Evolutionary conservation across 1,140 invertebrate genomes (phyloP).

Genomic region (Drosophila kurseongensis): DNA sequence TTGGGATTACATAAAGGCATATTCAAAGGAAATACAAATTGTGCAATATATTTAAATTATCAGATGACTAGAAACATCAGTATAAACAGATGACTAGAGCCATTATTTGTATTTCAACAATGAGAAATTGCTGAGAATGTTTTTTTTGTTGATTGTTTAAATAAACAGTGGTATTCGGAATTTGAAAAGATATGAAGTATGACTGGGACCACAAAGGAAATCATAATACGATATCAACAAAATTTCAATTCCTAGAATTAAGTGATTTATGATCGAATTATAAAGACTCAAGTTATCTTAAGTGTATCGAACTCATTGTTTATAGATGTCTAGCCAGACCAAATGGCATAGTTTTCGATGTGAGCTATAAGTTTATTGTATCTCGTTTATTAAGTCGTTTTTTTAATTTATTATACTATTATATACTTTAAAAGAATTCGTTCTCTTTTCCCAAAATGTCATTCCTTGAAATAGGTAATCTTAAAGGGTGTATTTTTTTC

Average conservation of each 20-base stretch:
- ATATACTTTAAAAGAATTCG: background rate
- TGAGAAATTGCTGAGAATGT: too few relatives aligned
- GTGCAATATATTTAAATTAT: too few relatives aligned
- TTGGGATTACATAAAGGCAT: background rate
- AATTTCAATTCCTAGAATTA: constrained; percentile 7
- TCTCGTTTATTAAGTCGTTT: background rate
- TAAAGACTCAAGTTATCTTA: constrained; percentile 10
- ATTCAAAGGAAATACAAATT: background rate
- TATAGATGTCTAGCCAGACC: background rate
- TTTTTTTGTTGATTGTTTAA: too few relatives aligned
- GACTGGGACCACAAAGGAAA: background rate
- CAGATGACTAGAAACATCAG: too few relatives aligned
- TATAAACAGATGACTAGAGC: background rate
- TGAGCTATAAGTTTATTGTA: background rate
- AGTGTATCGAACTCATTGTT: constrained; percentile 8
- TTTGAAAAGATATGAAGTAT: background rate
- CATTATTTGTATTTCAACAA: background rate
- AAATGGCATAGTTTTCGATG: constrained; percentile 9
- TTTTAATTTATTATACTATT: too few relatives aligned
- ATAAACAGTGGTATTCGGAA: background rate
- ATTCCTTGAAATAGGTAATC: background rate
- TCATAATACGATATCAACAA: background rate
- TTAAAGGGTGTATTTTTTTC: background rate
- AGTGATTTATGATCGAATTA: constrained; percentile 10
- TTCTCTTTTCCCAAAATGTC: constrained; percentile 4